Evolutionary conservation across 1,140 invertebrate genomes (phyloP), one percentile per base, ranked within the genome.

Genomic region (Bombus affinis): DNA sequence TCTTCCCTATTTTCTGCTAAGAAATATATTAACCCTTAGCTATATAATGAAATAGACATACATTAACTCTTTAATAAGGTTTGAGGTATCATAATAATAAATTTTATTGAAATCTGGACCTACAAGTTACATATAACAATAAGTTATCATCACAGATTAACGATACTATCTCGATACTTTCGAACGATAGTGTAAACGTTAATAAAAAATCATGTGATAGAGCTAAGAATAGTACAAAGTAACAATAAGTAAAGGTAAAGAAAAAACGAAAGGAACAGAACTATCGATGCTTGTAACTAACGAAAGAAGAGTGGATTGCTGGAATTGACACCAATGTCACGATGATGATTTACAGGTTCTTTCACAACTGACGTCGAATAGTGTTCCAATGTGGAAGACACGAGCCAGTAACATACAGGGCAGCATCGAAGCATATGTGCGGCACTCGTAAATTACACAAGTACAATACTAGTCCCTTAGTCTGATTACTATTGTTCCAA

Each of bases 401-500:
- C 18, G 47, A 22, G 6, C 1, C 5, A 53, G 18, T 22, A 53
- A 53, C 47, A 53, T 53, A 8, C 47, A 53, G 47, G 47, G 47
- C 5, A 22, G 5, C 66, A 57, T 57, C 76, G 39, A 44, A 87
- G 76, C 89, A 91, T 91, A 92, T 92, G 89, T 82, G 89, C 72
- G 39, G 12, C 39, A 86, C 80, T 92, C 92, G 74, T 92, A 92
- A 92, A 92, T 88, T 78, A 89, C 28, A 37, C 57, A 25, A 53
- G 47, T 47, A 92, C 92, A 91, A 92, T 92, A 84, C 72, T 53
- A 18, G 15, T 86, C 86, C 79, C 83, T 81, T 75, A 86, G 71
- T 62, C 82, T 91, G 90, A 91, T 91, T 91, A 85, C 76, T 81
- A 91, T 91, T 91, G 88, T 91, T 91, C 90, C 88, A 86, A 53